Percentiles rank a stretch among this genome's conserved stretches.
These are phyloP conservation scores for Fulmarus glacialis DNA, from an alignment of 2,113 vertebrate genomes.

Conservation along the genomic window DNA sequence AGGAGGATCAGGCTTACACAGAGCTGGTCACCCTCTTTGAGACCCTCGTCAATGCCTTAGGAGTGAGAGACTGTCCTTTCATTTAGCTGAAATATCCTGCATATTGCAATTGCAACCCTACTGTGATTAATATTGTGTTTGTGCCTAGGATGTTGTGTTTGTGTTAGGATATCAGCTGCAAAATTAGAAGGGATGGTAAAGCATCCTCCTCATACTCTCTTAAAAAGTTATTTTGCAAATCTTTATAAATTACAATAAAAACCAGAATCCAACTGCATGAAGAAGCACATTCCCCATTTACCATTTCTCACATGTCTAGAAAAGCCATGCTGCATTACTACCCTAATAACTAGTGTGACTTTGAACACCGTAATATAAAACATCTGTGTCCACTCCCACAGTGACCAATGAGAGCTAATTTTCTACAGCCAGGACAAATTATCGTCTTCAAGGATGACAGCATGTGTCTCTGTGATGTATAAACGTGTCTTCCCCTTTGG, in stretches of 20 bases:
- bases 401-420: conserved; percentile 70
- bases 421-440: conserved; percentile 66
- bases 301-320: background rate
- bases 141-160: background rate
- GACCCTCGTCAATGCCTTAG: background rate
- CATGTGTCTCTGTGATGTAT: conserved; percentile 74
- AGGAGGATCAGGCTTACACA: background rate
- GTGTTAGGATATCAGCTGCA: background rate
- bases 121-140: background rate
- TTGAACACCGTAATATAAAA: conserved; percentile 62
- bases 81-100: background rate
- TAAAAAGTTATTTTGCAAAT: background rate
- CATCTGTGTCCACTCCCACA: conserved; percentile 75
- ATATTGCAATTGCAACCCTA: background rate
- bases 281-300: background rate
- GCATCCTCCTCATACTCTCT: background rate
- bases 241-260: background rate
- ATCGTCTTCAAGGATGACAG: conserved; percentile 69
- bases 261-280: background rate
- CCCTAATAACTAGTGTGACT: conserved; percentile 44
- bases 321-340: background rate
- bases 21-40: background rate
- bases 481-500: conserved; percentile 69
- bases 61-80: background rate
- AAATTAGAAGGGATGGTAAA: background rate